Base-by-base conservation (phyloP, 2,888 invertebrate genomes). In the Frankliniella fusca region DNA sequence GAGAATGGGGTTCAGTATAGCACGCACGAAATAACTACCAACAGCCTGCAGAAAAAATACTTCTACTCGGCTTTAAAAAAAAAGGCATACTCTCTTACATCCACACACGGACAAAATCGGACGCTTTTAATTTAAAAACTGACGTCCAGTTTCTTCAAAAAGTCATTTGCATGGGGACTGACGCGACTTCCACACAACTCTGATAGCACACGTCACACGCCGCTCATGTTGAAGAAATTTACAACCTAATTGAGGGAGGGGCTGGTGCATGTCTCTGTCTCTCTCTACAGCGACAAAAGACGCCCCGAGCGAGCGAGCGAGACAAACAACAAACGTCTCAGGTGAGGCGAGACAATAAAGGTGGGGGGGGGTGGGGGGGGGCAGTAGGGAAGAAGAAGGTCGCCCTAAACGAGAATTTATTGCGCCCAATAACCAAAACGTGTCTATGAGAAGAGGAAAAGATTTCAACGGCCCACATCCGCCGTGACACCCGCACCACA, bases 391-490 rank as follows among this genome's bases (percentile, higher is more conserved):
- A 18, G 20, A 18, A n/a, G 61, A 61, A 61, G 61, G 61, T 61
- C 61, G 61, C n/a, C 61, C 61, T 61, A 11, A 70, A 23, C 70
- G 27, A 70, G 70, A 70, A 38, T 70, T 70, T 70, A 70, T 23
- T 70, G 70, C 70, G 23, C 70, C 38, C 70, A 70, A 70, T 70
- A 70, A 23, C 61, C 61, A n/a, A 38, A 61, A 61, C 61, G 61
- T 61, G 61, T 61, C 61, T 61, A 61, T 70, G 70, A 70, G 23
- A n/a, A 70, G n/a, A n/a, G n/a, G 23, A 23, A 70, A 70, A 61
- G 61, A 61, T 61, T 70, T 23, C 70, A 70, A 70, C 5, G 70
- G 70, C 27, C 70, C 70, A 70, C 70, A 70, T 70, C 70, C 70
- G 70, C 54, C 54, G 38, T 38, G 38, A 38, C 38, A 38, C 38